These are phyloP conservation scores for Dryas iulia DNA, from an alignment of 1,140 invertebrate genomes.

Conservation along the genomic window DNA sequence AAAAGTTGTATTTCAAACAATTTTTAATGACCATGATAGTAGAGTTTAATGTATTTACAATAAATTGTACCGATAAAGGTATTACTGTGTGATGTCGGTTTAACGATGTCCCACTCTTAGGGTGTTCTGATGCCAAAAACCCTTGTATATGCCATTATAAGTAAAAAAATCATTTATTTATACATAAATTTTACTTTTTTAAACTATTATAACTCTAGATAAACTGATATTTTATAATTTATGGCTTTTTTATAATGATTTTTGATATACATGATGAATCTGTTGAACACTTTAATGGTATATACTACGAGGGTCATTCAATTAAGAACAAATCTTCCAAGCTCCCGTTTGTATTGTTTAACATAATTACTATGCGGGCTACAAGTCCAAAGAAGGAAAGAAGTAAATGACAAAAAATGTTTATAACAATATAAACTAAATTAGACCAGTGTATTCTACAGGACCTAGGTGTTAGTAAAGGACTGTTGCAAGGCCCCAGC, in stretches of 20 bases:
- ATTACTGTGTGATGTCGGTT: conserved; percentile 31
- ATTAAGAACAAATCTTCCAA: neutral
- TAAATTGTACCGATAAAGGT: conserved; percentile 17
- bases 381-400: neutral
- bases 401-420: neutral
- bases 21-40: conserved; percentile 16
- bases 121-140: conserved; percentile 41
- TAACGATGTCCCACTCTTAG: conserved; percentile 24
- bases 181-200: neutral
- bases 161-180: neutral
- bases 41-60: conserved; percentile 19
- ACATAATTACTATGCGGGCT: neutral
- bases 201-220: neutral
- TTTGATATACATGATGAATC: neutral
- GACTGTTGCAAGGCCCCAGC: neutral
- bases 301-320: neutral
- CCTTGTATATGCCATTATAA: conserved; percentile 16
- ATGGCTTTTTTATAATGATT: neutral
- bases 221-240: neutral
- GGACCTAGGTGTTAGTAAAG: neutral
- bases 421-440: neutral
- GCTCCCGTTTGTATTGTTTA: neutral
- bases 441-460: neutral
- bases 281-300: neutral
- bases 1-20: conserved; percentile 8